Conservation (phyloP, 2,113 vertebrate genomes). For the Pholis gunnellus region DNA sequence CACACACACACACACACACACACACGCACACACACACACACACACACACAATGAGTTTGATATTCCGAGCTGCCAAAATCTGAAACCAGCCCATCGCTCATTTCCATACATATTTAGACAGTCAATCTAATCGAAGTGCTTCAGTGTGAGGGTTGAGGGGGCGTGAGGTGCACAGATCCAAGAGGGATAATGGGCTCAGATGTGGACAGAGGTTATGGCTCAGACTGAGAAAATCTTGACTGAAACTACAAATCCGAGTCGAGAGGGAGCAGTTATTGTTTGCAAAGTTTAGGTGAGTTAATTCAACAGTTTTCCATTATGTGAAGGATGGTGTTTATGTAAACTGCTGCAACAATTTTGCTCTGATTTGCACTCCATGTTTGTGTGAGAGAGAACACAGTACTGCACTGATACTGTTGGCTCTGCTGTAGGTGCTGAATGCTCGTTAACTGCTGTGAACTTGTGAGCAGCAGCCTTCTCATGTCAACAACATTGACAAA, state of each 20-base stretch:
- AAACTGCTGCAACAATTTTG: background rate
- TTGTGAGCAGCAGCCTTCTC: conserved; percentile 3
- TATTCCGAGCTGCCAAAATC: conserved; percentile 70
- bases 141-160: conserved; percentile 50
- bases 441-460: conserved; percentile 1
- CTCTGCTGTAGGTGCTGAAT: conserved; percentile 5
- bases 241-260: conserved; percentile 10
- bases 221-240: conserved; percentile 18
- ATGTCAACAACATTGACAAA: background rate
- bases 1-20: conserved; percentile 37
- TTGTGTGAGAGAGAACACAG: background rate
- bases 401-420: background rate
- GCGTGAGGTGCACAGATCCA: conserved; percentile 17
- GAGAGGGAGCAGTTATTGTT: conserved; percentile 10
- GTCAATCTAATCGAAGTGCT: conserved; percentile 54
- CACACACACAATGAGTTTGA: conserved; percentile 57
- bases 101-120: conserved; percentile 69
- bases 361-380: background rate
- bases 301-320: background rate
- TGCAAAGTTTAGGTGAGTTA: conserved; percentile 60
- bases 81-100: conserved; percentile 75
- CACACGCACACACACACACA: conserved; percentile 31
- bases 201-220: conserved; percentile 22
- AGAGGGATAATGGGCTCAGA: conserved; percentile 13
- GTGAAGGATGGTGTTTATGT: background rate